These are phyloP conservation scores for Apogon talboti DNA, from an alignment of 2,797 vertebrate species.

Conservation along the genomic window DNA sequence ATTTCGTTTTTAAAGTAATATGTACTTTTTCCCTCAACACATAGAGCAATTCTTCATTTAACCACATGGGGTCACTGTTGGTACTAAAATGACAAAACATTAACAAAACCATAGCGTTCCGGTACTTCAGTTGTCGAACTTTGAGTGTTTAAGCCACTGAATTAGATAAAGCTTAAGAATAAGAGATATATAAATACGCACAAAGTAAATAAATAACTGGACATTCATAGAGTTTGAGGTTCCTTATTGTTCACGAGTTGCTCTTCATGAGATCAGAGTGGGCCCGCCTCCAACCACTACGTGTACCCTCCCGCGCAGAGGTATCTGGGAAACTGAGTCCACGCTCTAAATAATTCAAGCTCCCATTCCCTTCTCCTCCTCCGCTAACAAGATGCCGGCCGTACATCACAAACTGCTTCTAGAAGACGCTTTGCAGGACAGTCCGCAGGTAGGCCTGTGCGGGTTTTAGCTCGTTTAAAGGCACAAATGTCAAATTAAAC, in stretches of 20 bases:
- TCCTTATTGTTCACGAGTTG: background rate
- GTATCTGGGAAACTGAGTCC: slow-evolving; percentile 82
- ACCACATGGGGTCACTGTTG: slow-evolving; percentile 60
- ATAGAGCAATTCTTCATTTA: background rate
- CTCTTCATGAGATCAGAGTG: slow-evolving; percentile 26
- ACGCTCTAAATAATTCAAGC: slow-evolving; percentile 68
- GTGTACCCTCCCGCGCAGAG: slow-evolving; percentile 59
- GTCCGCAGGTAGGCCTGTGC: slow-evolving; percentile 90
- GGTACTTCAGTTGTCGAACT: background rate
- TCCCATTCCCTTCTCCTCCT: slow-evolving; percentile 55
- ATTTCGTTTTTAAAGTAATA: too few relatives aligned
- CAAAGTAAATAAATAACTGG: rapidly evolving
- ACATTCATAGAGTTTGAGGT: background rate
- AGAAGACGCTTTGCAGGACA: slow-evolving; percentile 96
- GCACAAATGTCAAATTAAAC: slow-evolving; percentile 7
- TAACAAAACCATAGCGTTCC: background rate
- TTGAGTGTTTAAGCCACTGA: background rate
- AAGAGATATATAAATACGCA: background rate
- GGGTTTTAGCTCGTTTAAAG: background rate
- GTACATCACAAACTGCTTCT: slow-evolving; percentile 93
- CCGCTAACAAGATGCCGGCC: slow-evolving; percentile 90
- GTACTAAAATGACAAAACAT: slow-evolving; percentile 17
- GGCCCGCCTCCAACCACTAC: slow-evolving; percentile 60
- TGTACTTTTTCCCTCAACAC: background rate
- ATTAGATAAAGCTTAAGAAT: background rate